Percentiles rank a stretch among this genome's conserved stretches.
Evolutionary conservation across 2,113 vertebrate genomes (phyloP).

Genomic region (Orthonyx spaldingii): DNA sequence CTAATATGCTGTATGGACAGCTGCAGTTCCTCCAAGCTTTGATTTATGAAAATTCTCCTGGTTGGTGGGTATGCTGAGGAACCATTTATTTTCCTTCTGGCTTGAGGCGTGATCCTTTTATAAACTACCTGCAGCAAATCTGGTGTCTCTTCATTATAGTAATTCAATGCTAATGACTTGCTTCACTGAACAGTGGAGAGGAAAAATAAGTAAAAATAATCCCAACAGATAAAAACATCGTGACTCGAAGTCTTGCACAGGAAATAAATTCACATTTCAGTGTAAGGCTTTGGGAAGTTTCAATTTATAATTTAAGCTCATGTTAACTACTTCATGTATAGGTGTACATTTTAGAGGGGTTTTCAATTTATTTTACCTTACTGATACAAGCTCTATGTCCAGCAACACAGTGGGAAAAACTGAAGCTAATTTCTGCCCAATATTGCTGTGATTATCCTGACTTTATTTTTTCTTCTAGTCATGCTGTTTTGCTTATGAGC

Average conservation of each 20-base stretch:
- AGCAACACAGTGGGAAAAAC: not conserved
- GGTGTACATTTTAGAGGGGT: not conserved
- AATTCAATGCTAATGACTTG: not conserved
- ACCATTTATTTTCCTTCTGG: not conserved
- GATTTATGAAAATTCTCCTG: not conserved
- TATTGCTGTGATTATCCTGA: not conserved
- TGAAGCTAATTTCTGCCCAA: not conserved
- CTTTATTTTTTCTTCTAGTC: not conserved
- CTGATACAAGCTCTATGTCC: not conserved
- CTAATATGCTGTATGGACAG: not conserved
- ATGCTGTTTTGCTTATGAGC: not conserved
- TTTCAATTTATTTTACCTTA: not conserved
- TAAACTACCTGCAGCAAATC: not conserved
- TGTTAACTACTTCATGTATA: not conserved
- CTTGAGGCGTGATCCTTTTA: not conserved
- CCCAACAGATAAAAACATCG: not conserved
- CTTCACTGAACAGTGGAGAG: not conserved
- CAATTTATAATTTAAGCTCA: not conserved
- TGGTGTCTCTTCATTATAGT: not conserved
- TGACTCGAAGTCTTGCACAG: not conserved
- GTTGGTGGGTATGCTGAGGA: not conserved
- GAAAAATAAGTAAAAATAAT: not conserved
- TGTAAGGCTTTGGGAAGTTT: not conserved
- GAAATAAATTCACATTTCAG: not conserved
- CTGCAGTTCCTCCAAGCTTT: not conserved